Evolutionary conservation across 2,113 vertebrate genomes (phyloP).

Genomic region (Peromyscus maniculatus): DNA sequence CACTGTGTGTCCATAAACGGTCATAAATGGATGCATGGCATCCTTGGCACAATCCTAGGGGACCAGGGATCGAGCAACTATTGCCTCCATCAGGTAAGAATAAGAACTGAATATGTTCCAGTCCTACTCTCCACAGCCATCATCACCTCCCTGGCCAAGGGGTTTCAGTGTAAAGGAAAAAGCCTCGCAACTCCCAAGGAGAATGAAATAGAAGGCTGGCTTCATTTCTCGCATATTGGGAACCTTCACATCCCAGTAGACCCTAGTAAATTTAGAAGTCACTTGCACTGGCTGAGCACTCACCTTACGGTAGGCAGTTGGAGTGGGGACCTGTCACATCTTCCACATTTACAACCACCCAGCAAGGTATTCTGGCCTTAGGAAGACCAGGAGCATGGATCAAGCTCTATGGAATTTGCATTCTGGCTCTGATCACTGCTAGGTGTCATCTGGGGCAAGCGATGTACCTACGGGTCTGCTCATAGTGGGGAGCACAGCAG

Average conservation of each 20-base stretch:
- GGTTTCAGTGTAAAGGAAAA: background rate
- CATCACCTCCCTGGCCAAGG: background rate
- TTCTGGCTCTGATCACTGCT: background rate
- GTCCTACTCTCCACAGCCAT: background rate
- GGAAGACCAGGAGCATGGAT: background rate
- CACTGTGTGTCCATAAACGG: background rate
- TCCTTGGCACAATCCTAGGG: background rate
- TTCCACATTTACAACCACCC: background rate
- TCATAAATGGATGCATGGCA: background rate
- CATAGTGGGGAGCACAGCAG: accelerated
- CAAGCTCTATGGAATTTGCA: background rate
- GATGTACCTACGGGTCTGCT: background rate
- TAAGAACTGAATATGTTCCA: background rate
- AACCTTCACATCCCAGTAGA: background rate
- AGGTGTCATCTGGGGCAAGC: background rate
- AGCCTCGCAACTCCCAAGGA: background rate
- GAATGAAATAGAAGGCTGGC: background rate
- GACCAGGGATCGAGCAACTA: background rate
- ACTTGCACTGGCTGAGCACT: background rate
- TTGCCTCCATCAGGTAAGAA: background rate
- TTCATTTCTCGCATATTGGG: background rate
- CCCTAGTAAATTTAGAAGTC: background rate
- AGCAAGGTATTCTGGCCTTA: background rate
- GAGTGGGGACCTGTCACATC: background rate
- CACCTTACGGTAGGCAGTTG: background rate